Base-by-base conservation (phyloP, 2,888 invertebrate genomes). In the Aspidiotus destructor region DNA sequence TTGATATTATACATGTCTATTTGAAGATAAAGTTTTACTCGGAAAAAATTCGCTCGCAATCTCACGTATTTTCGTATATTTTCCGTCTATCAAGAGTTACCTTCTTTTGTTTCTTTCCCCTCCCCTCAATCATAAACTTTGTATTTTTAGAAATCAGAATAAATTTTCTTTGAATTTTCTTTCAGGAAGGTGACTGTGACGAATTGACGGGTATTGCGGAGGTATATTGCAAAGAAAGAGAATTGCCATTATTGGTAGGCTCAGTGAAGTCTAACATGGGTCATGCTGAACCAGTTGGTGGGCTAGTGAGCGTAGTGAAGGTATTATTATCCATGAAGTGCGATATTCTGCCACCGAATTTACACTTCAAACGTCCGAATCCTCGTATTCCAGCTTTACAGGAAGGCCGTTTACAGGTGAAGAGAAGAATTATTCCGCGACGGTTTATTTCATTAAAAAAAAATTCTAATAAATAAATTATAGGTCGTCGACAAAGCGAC, bases 261-360 rank as follows among this genome's bases (percentile, higher is more conserved):
- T 96, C 97, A 0, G 92, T 97, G 0, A 99, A 99, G 78, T 95
- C 95, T 16, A 99, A 98, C 79, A 96, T 98, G 93, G 98, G 98
- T 1, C 98, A 99, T 77, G 87, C 96, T 5, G 98, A 99, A 79
- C 92, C 96, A 0, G 89, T 89, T 1, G 91, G 91, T 55, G 95
- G 94, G 28, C 81, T 97, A 28, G 92, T 93, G 75, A 88, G 93
- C 1, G 80, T 97, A 72, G 92, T 92, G 8, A 97, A 97, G 79
- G 83, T 93, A 63, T 78, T 97, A 41, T 85, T 98, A 69, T 90
- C 96, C 15, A 95, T 98, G 92, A 94, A 98, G 79, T 79, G 84
- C 65, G 90, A 92, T 41, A 78, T 86, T 52, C 89, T 99, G 73
- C 98, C 98, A 2, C 86, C 83, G n/a, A 99, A 98, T 79, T 81